phyloP scores from a whole-genome alignment of 2,888 invertebrate species.

The Calameuta idolon region DNA sequence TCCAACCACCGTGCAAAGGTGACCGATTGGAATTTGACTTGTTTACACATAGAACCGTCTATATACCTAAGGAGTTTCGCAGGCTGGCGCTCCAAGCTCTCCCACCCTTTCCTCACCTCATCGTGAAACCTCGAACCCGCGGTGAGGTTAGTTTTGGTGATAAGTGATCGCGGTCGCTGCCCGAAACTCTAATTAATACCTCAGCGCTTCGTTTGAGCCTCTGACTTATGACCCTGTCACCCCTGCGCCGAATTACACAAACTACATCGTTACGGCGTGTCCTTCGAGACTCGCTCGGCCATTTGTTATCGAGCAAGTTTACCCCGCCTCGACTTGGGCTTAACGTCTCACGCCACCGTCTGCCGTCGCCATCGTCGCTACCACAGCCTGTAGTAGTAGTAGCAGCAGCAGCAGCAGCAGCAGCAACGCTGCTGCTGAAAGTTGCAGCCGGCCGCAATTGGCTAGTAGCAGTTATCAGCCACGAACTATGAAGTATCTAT shows the following conservation, averaged over 20 bases:
- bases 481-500: neutral
- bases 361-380: neutral
- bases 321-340: constrained; percentile 18
- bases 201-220: constrained; percentile 64
- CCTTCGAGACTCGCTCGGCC: constrained; percentile 51
- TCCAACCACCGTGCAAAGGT: neutral
- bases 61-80: neutral
- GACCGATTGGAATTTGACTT: neutral
- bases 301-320: constrained; percentile 59
- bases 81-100: neutral
- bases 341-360: neutral
- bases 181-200: constrained; percentile 67
- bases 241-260: constrained; percentile 57
- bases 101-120: neutral
- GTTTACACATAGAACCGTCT: neutral
- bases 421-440: neutral
- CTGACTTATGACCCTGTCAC: constrained; percentile 64
- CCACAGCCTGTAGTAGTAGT: neutral
- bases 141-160: constrained; percentile 51
- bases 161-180: constrained; percentile 64
- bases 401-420: too few relatives aligned
- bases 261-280: constrained; percentile 48
- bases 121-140: constrained; percentile 1
- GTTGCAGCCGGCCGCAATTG: neutral
- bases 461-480: neutral